Evolutionary conservation across 2,888 invertebrate species (phyloP).

Genomic region (Dioctria linearis): DNA sequence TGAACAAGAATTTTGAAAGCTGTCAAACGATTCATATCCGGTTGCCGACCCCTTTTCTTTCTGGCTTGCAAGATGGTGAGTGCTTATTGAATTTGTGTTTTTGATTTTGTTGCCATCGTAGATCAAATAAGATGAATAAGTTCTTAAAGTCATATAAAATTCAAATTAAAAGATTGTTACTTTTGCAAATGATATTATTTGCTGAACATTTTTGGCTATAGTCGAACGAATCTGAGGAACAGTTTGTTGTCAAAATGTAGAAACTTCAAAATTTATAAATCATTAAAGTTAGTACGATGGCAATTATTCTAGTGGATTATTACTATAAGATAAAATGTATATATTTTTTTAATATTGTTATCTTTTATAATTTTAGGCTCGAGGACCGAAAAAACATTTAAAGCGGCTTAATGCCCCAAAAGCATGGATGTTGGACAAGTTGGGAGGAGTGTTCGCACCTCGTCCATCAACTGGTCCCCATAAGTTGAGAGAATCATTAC

Average conservation of each 20-base stretch:
- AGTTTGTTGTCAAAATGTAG: slow-evolving; percentile 35
- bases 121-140: slow-evolving; percentile 58
- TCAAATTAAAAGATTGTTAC: neutral
- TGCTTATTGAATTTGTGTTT: slow-evolving; percentile 61
- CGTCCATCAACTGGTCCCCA: slow-evolving; percentile 98
- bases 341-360: neutral
- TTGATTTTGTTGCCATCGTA: slow-evolving; percentile 65
- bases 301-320: neutral
- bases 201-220: neutral
- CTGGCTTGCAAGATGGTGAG: slow-evolving; percentile 72
- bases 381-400: slow-evolving; percentile 99
- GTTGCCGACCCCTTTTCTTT: slow-evolving; percentile 64
- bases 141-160: slow-evolving; percentile 5
- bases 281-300: neutral
- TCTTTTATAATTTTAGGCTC: slow-evolving; percentile 79
- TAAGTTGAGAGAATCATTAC: slow-evolving; percentile 96
- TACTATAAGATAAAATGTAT: neutral
- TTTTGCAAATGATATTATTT: neutral
- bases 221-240: neutral
- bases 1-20: slow-evolving; percentile 3
- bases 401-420: slow-evolving; percentile 99
- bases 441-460: slow-evolving; percentile 98
- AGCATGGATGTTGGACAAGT: slow-evolving; percentile 99
- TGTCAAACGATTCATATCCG: slow-evolving; percentile 59
- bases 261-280: neutral